Evolutionary conservation across 2,797 vertebrate species (phyloP).

Genomic region (Sciurus carolinensis): DNA sequence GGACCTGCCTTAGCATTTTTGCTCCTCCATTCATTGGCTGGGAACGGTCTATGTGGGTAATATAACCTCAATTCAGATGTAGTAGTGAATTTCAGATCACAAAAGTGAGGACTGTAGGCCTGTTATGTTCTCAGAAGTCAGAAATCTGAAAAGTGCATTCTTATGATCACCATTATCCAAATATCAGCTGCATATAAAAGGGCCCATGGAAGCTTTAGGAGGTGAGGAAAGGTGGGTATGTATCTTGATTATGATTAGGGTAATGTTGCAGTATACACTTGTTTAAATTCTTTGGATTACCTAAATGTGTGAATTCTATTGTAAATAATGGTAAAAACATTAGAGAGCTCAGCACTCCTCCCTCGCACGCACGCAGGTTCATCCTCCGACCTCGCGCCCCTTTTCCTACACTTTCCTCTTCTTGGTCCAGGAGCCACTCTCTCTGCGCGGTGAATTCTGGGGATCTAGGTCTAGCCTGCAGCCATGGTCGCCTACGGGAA

Average conservation of each 20-base stretch:
- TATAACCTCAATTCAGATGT: not conserved
- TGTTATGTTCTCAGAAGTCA: not conserved
- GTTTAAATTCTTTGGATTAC: not conserved
- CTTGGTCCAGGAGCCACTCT: no score
- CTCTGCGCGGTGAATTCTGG: no score
- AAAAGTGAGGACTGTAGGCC: not conserved
- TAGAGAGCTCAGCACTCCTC: not conserved
- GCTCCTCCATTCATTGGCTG: not conserved
- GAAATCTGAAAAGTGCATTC: slow-evolving; percentile 1
- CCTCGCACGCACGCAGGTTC: no score
- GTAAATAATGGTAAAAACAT: not conserved
- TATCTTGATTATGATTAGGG: not conserved
- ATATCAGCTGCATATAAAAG: not conserved
- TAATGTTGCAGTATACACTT: not conserved
- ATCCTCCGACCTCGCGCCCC: no score
- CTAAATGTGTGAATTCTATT: not conserved
- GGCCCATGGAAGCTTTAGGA: not conserved
- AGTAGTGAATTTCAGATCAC: not conserved
- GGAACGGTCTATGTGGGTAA: not conserved
- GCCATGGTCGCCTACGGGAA: no score
- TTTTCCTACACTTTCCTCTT: no score
- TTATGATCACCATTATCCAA: not conserved
- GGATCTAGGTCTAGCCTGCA: no score
- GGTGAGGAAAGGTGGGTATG: not conserved
- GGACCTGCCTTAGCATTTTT: not conserved